Evolutionary conservation across 30 jellyfish, hydroid and myxozoan genomes (phyloP), one percentile per base, ranked within the genome.

Genomic region (Aurelia coerulea): DNA sequence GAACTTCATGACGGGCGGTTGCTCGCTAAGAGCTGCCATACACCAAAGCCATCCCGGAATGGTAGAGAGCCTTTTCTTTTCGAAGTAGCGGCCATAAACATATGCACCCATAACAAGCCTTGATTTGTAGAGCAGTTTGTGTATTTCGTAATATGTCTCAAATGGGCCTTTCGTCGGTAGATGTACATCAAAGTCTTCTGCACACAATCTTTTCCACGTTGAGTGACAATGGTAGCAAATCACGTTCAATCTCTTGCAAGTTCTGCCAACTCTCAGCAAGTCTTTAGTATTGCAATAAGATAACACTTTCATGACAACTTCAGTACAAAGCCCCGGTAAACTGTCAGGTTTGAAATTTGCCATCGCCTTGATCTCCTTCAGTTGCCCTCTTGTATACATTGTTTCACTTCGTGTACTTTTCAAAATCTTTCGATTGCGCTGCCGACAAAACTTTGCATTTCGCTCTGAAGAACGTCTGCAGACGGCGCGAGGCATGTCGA

Each of bases 31-130:
- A 11, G 96, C 84, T 8, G 97, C 96, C 98, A 96, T 78, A 46
- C 86, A 81, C 94, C 95, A 81, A 1, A 92, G 68, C 98, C 97
- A 87, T 13, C 81, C 77, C 19, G 98, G 98, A 32, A 92, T 75
- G 18, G 63, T 70, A 71, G 87, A 60, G 12, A 83, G 74, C 34
- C 83, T 58, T 73, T 75, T 63, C 75, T 84, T 84, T 33, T 71
- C 88, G 62, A 66, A 80, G 62, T 92, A 74, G 18, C 90, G 67
- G 23, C 91, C 90, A 86, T 92, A 92, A 9, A 92, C 85, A 59
- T 58, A 78, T 19, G 94, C 88, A 39, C 93, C 98, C 81, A 87
- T 76, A 37, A 92, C 86, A 9, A 92, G 73, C 56, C 98, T 62
- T 71, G 98, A 92, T 56, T 90, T 67, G 81, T 86, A 92, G 74